Evolutionary conservation across 2,888 invertebrate species (phyloP).

Genomic region (Gymnosoma rotundatum): DNA sequence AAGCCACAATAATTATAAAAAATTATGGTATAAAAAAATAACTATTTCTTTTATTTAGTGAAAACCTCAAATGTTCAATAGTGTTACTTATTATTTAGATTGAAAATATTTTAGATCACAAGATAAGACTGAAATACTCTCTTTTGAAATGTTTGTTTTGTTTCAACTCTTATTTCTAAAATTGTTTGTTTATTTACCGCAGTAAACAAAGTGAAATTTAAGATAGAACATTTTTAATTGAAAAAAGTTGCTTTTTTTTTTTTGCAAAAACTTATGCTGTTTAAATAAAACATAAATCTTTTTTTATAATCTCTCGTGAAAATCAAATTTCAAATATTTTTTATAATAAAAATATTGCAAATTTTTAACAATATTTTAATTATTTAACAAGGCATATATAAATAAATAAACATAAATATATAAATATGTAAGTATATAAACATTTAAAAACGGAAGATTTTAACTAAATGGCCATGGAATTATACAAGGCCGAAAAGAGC

Average conservation of each 20-base stretch:
- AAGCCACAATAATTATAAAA: slow-evolving; percentile 27
- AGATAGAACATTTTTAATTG: slow-evolving; percentile 14
- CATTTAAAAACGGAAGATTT: too few species aligned
- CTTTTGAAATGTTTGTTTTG: slow-evolving; percentile 21
- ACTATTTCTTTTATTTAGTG: slow-evolving; percentile 9
- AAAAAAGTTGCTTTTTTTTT: slow-evolving; percentile 3
- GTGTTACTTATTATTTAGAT: slow-evolving; percentile 31
- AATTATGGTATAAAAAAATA: slow-evolving; percentile 11
- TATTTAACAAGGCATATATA: too few species aligned
- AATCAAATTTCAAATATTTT: neutral
- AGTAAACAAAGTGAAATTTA: slow-evolving; percentile 55
- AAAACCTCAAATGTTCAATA: slow-evolving; percentile 33
- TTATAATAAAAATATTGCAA: neutral
- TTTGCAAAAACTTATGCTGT: slow-evolving; percentile 1
- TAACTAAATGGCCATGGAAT: too few species aligned
- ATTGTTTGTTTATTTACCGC: slow-evolving; percentile 46
- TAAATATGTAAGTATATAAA: too few species aligned
- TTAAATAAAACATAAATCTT: neutral
- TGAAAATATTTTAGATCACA: neutral
- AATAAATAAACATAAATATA: too few species aligned
- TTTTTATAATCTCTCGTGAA: neutral
- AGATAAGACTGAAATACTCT: slow-evolving; percentile 19
- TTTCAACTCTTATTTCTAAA: slow-evolving; percentile 22
- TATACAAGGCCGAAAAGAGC: too few species aligned
- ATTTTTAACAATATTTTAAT: too few species aligned